phyloP scores from a whole-genome alignment of 2,888 invertebrate genomes.

The Cheilosia impressa region DNA sequence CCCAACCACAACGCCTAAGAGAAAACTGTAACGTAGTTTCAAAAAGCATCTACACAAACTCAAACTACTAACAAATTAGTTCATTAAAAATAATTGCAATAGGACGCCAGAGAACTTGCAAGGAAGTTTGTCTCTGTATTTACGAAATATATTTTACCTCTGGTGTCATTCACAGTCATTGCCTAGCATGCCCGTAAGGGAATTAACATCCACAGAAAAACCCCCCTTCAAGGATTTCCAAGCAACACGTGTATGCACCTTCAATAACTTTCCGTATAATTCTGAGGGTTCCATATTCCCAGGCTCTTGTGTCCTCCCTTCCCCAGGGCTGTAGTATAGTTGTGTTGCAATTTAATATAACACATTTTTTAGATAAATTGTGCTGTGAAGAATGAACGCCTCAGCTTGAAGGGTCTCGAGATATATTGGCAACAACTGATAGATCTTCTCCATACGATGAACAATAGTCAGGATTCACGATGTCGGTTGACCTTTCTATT shows the following conservation, averaged over 20 bases:
- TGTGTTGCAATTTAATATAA: conserved; percentile 13
- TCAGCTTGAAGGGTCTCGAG: background rate
- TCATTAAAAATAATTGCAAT: conserved; percentile 69
- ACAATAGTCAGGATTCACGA: background rate
- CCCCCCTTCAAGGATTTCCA: background rate
- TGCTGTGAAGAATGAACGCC: background rate
- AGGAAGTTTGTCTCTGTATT: background rate
- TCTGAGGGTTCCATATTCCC: background rate
- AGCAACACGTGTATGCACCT: conserved; percentile 19
- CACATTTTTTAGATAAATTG: background rate
- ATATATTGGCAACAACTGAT: background rate
- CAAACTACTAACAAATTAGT: conserved; percentile 49
- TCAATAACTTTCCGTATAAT: conserved; percentile 26
- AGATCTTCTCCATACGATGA: background rate
- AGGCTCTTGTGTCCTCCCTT: background rate
- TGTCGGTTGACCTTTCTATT: no score
- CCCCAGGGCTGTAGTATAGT: background rate
- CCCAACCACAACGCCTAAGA: background rate
- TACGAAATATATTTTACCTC: background rate
- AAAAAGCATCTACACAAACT: conserved; percentile 8
- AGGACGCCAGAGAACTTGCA: conserved; percentile 11
- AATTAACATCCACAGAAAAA: background rate
- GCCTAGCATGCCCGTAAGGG: background rate
- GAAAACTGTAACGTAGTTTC: conserved; percentile 46
- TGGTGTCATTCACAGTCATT: conserved; percentile 11